These are phyloP conservation scores for Trinectes maculatus DNA, from an alignment of 2,113 vertebrate genomes.

Conservation along the genomic window DNA sequence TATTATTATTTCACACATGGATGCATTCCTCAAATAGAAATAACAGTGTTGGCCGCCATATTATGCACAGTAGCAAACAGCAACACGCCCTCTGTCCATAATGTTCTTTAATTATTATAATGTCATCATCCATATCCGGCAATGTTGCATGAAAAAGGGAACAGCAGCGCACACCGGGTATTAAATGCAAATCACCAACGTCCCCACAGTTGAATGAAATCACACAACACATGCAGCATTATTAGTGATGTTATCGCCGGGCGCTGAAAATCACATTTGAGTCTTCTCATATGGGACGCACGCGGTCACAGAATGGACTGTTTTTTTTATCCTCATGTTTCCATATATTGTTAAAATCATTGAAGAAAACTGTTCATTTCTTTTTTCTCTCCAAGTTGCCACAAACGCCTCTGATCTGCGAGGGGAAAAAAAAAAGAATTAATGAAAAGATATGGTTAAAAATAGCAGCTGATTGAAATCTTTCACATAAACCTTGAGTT, in stretches of 20 bases:
- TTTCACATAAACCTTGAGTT: conserved; percentile 66
- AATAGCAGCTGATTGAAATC: conserved; percentile 50
- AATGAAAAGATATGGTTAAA: conserved; percentile 18
- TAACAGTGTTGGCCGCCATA: conserved; percentile 80
- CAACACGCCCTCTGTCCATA: conserved; percentile 75
- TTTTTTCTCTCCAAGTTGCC: not conserved
- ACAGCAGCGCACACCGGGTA: conserved; percentile 70
- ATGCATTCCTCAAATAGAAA: conserved; percentile 82
- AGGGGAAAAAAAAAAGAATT: not conserved
- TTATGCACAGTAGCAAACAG: conserved; percentile 72
- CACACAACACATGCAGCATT: conserved; percentile 71
- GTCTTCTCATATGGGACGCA: conserved; percentile 43
- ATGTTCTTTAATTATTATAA: conserved; percentile 85
- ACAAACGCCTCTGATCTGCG: not conserved
- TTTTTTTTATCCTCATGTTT: conserved; percentile 20
- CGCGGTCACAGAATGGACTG: conserved; percentile 4
- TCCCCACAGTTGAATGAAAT: conserved; percentile 76
- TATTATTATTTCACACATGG: conserved; percentile 85
- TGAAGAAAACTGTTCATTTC: not conserved
- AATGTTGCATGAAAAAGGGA: conserved; percentile 78
- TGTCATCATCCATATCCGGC: conserved; percentile 82
- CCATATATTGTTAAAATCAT: conserved; percentile 1
- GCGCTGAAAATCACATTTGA: conserved; percentile 57
- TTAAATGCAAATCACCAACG: conserved; percentile 81
- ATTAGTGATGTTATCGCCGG: conserved; percentile 77